Conservation (phyloP, 2,888 invertebrate genomes). For the Ophion ventricosus region DNA sequence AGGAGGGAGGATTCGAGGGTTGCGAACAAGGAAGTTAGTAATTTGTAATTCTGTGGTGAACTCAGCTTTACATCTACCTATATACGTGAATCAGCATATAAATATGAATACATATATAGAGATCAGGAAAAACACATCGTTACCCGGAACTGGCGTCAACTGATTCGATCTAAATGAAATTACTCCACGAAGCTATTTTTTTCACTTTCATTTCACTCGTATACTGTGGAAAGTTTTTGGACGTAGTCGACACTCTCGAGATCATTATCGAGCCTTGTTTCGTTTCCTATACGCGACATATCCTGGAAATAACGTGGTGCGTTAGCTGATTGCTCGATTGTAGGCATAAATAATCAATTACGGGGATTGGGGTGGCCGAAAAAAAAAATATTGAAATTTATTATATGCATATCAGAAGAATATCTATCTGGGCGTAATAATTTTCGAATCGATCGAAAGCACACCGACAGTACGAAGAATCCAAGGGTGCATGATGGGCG, state of each 20-base stretch:
- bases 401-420: not conserved
- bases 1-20: constrained; percentile 18
- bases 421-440: not conserved
- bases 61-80: constrained; percentile 13
- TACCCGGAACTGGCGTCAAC: not conserved
- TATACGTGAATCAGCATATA: constrained; percentile 18
- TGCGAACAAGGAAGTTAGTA: constrained; percentile 37
- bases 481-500: not conserved
- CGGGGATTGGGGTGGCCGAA: not conserved
- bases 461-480: not conserved
- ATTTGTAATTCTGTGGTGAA: constrained; percentile 50
- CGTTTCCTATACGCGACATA: not conserved
- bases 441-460: not conserved
- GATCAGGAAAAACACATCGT: not conserved
- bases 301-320: not conserved
- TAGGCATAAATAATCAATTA: not conserved
- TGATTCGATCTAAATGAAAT: not conserved
- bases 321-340: not conserved
- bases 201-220: not conserved
- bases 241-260: not conserved
- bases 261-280: not conserved
- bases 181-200: not conserved
- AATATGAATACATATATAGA: not conserved
- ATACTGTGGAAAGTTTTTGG: not conserved
- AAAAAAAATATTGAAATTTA: not conserved